Base-by-base conservation (phyloP, 2,888 invertebrate species). In the Nomada fucata region DNA sequence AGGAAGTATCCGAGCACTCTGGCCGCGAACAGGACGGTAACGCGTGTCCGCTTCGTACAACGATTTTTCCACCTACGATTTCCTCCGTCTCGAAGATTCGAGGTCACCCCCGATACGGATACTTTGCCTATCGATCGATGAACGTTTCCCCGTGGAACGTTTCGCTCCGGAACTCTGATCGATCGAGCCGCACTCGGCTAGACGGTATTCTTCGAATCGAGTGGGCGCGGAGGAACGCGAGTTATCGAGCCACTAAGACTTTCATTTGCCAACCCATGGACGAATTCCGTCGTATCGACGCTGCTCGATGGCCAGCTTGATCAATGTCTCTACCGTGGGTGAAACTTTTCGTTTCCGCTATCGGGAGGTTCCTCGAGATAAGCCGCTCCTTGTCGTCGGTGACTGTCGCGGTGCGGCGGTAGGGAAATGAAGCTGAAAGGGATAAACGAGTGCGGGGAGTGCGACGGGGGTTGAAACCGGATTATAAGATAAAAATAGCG, bases 211-310 rank as follows among this genome's bases (percentile, higher is more conserved):
- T 72, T 76, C 73, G 65, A 69, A 76, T 79, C 61, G 73, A 76
- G 64, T 79, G 73, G 52, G 68, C 70, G 76, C 65, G 70, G 52
- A 29, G 68, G 47, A 20, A 71, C 61, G 59, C 70, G 79, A 74
- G 69, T 83, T 80, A 70, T 80, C 64, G 77, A 67, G 18, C 73
- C 67, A 53, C 70, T 73, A 55, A 77, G 73, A 78, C 80, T 83
- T 83, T 79, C 86, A 76, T 84, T 79, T 53, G 50, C 71, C 79
- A 65, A 78, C 36, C 65, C 74, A 11, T 11, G 15, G 18, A 13
- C 36, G 42, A 60, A 74, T 52, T 67, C 18, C 67, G 15, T 1
- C 20, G 29, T 65, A 63, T 53, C 72, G 72, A 64, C 23, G 15
- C 47, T 2, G 15, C 13, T 20, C 1, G n/a, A 20, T 10, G 53